Percentiles rank a stretch among this genome's conserved stretches.
Evolutionary conservation across 2,797 vertebrate species (phyloP).

Genomic region (Trachurus trachurus): DNA sequence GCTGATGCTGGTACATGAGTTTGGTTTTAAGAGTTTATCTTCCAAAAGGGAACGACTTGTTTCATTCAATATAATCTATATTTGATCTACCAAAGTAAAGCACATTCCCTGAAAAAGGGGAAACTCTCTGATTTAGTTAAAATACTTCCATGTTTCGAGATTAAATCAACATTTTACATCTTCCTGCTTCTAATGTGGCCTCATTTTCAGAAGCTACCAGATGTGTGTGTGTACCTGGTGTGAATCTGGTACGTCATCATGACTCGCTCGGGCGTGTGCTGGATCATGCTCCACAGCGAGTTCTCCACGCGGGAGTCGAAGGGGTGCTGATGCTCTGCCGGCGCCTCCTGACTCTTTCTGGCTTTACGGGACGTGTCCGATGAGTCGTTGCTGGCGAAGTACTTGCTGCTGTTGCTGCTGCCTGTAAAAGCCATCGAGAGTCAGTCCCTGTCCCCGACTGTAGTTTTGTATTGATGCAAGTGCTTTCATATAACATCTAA

Average conservation of each 20-base stretch:
- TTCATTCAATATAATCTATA: not conserved
- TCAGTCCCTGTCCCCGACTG: not conserved
- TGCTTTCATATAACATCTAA: not conserved
- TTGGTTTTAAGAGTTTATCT: not conserved
- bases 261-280: conserved; percentile 83
- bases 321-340: conserved; percentile 64
- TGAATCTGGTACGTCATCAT: conserved; percentile 93
- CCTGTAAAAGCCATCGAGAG: conserved; percentile 75
- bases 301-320: conserved; percentile 76
- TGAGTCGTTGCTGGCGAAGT: conserved; percentile 88
- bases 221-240: conserved; percentile 82
- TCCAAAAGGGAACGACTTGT: not conserved
- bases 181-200: not conserved
- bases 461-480: not conserved
- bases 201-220: no score
- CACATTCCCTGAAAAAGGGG: not conserved
- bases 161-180: not conserved
- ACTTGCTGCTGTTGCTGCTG: conserved; percentile 90
- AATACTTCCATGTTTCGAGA: not conserved
- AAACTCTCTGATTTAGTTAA: not conserved
- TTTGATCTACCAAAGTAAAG: not conserved
- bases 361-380: conserved; percentile 84
- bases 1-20: not conserved
- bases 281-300: conserved; percentile 88
- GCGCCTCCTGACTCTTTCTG: conserved; percentile 76